These are phyloP conservation scores for Synergus laeviventris DNA, from an alignment of 2,888 invertebrate species.

Conservation along the genomic window DNA sequence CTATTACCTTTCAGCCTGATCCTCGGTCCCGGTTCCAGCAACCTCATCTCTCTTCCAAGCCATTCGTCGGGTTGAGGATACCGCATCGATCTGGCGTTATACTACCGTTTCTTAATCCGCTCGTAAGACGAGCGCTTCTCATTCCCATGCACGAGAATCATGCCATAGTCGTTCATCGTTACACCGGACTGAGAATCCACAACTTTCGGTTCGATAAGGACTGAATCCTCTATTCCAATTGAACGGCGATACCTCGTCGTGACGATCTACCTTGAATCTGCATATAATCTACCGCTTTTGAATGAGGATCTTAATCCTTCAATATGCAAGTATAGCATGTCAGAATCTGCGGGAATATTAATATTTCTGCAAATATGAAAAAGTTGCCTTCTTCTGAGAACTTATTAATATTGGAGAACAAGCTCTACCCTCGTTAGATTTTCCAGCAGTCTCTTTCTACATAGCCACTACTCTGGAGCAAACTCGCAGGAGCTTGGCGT, in stretches of 20 bases:
- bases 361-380: background rate
- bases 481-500: conserved; percentile 1
- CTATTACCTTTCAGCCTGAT: conserved; percentile 65
- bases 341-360: background rate
- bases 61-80: conserved; percentile 48
- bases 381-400: background rate
- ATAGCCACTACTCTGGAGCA: background rate
- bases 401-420: background rate
- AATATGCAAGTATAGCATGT: too few relatives aligned
- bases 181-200: background rate
- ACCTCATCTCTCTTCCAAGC: conserved; percentile 51
- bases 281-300: background rate
- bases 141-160: background rate
- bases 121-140: conserved; percentile 42
- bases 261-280: background rate
- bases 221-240: background rate
- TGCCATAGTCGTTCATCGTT: conserved; percentile 7
- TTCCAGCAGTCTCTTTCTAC: background rate
- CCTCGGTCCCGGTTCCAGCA: conserved; percentile 51
- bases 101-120: conserved; percentile 50
- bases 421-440: background rate
- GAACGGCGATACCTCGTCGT: background rate
- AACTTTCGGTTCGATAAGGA: background rate
- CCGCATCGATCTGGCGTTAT: conserved; percentile 53
- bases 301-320: background rate